phyloP scores from a whole-genome alignment of 2,888 invertebrate species.

The Nebria salina region DNA sequence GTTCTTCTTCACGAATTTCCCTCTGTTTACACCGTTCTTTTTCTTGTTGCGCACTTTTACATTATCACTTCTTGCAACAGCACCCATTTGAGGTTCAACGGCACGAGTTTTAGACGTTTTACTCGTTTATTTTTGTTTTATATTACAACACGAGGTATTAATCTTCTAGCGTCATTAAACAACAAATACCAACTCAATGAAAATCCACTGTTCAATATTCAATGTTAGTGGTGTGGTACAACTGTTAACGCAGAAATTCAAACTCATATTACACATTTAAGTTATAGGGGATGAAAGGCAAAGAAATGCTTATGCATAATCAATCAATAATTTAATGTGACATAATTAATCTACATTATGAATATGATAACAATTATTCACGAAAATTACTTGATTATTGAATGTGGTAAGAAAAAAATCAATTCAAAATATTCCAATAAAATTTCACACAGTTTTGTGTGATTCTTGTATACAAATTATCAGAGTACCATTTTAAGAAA shows the following conservation, averaged over 20 bases:
- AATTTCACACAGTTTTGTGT: background rate
- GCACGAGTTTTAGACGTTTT: constrained; percentile 8
- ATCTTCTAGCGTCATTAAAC: constrained; percentile 22
- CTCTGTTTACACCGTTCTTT: constrained; percentile 48
- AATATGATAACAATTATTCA: constrained; percentile 17
- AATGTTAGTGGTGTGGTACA: background rate
- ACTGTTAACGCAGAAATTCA: no score
- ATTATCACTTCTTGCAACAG: constrained; percentile 48
- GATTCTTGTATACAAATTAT: background rate
- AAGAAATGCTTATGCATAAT: background rate
- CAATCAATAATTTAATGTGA: constrained; percentile 10
- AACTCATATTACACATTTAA: no score
- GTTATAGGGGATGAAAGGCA: background rate
- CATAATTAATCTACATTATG: constrained; percentile 19
- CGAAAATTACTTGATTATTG: constrained; percentile 3
- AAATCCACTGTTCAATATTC: background rate
- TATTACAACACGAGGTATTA: constrained; percentile 25
- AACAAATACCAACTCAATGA: constrained; percentile 14
- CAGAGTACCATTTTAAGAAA: constrained; percentile 1
- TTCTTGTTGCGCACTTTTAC: constrained; percentile 44
- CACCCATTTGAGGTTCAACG: constrained; percentile 49
- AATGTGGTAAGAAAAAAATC: background rate
- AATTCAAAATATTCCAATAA: background rate
- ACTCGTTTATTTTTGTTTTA: constrained; percentile 24
- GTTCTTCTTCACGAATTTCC: constrained; percentile 50